Conservation (phyloP, 2,888 invertebrate genomes). For the Rhagonycha lutea region DNA sequence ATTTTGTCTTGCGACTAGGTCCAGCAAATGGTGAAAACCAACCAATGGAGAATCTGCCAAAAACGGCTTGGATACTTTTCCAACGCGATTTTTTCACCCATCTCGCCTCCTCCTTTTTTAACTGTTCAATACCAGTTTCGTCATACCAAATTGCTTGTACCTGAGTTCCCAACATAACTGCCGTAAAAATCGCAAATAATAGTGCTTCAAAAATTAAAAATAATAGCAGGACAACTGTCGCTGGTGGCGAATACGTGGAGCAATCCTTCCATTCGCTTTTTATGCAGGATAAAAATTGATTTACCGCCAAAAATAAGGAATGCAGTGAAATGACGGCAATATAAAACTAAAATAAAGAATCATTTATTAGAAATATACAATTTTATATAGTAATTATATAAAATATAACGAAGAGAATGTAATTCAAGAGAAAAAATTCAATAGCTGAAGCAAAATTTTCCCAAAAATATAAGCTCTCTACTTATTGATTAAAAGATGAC, state of each 20-base stretch:
- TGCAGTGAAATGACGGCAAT: constrained; percentile 96
- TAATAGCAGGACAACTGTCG: constrained; percentile 88
- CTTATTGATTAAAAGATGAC: too few relatives aligned
- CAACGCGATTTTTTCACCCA: constrained; percentile 92
- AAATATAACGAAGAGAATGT: too few relatives aligned
- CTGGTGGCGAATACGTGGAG: constrained; percentile 90
- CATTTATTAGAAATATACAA: background rate
- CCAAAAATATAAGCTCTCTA: too few relatives aligned
- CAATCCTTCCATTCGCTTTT: constrained; percentile 95
- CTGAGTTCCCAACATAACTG: constrained; percentile 91
- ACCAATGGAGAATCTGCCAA: constrained; percentile 90
- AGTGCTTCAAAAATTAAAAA: constrained; percentile 93
- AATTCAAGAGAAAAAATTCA: too few relatives aligned
- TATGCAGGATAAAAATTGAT: constrained; percentile 93
- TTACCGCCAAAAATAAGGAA: constrained; percentile 86
- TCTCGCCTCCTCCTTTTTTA: constrained; percentile 93
- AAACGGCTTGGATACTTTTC: constrained; percentile 95
- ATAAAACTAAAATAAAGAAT: constrained; percentile 77
- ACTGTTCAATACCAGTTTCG: constrained; percentile 96
- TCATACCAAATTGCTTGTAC: constrained; percentile 97
- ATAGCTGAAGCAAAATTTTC: too few relatives aligned
- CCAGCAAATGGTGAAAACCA: constrained; percentile 95
- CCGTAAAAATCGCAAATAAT: constrained; percentile 96
- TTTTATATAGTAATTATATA: too few relatives aligned
- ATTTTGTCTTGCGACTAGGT: constrained; percentile 77